Percentiles rank a stretch among this genome's conserved stretches.
Evolutionary conservation across 92 coral and sea anemone species (phyloP).

Genomic region (Umimayanthus chanpuru): DNA sequence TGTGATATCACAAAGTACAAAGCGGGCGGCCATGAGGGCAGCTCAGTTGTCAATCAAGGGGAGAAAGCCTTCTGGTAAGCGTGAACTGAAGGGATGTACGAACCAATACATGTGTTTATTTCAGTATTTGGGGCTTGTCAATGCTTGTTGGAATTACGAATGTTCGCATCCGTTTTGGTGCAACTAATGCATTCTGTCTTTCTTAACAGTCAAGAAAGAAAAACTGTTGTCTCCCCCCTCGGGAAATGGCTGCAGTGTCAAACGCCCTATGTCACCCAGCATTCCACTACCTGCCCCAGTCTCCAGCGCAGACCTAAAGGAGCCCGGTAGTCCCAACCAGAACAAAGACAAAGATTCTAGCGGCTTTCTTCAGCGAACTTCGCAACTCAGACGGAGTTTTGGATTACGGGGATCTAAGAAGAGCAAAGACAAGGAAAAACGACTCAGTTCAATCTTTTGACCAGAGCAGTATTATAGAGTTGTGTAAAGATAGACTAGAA

Average conservation of each 20-base stretch:
- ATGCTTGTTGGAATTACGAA: not conserved
- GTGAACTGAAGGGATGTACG: not conserved
- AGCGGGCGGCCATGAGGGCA: conserved; percentile 93
- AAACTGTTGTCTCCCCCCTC: conserved; percentile 60
- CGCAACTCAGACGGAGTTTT: conserved; percentile 80
- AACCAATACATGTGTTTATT: not conserved
- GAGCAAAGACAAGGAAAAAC: conserved; percentile 71
- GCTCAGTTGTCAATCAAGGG: conserved; percentile 77
- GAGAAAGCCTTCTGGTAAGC: conserved; percentile 67
- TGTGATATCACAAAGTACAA: conserved; percentile 79
- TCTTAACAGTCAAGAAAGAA: conserved; percentile 70
- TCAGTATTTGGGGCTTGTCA: not conserved
- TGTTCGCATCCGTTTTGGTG: not conserved
- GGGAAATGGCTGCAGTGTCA: conserved; percentile 51
- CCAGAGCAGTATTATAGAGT: not conserved
- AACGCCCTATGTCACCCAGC: conserved; percentile 75
- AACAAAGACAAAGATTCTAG: conserved; percentile 41
- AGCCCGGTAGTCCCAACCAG: conserved; percentile 50
- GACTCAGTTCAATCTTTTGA: conserved; percentile 77
- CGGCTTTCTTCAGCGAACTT: conserved; percentile 65
- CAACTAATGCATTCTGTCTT: not conserved
- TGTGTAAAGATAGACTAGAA: not conserved
- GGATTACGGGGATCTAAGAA: conserved; percentile 81
- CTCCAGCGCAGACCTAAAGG: conserved; percentile 83
- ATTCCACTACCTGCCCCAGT: conserved; percentile 83